A percentile compares a stretch with the other conserved stretches of the same genome.
phyloP scores from a whole-genome alignment of 2,113 vertebrate genomes.

The Bambusicola thoracicus region DNA sequence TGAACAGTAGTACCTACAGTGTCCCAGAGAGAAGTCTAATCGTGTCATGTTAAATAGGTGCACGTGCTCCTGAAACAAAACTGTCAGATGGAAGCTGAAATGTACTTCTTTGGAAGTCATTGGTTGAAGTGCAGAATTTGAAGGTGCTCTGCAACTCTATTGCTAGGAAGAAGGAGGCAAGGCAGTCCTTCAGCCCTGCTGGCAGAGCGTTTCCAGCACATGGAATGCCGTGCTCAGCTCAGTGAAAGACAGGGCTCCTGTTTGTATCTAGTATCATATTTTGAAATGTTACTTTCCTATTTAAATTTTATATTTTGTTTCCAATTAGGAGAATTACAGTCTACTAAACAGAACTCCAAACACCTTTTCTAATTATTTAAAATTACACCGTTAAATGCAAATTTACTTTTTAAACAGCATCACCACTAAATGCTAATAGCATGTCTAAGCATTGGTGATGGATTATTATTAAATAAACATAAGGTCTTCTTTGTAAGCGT shows the following conservation, averaged over 20 bases:
- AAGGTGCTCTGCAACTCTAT: neutral
- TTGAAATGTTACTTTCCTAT: conserved; percentile 30
- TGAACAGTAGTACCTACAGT: conserved; percentile 4
- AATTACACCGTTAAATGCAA: conserved; percentile 45
- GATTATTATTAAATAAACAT: conserved; percentile 57
- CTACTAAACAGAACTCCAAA: conserved; percentile 33
- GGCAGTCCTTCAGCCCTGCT: neutral
- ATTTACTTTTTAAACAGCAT: conserved; percentile 13
- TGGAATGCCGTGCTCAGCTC: neutral
- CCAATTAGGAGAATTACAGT: conserved; percentile 43
- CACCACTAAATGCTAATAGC: conserved; percentile 29
- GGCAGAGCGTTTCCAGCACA: neutral
- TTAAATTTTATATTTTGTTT: conserved; percentile 61
- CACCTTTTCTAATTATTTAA: conserved; percentile 48
- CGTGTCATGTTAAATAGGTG: neutral
- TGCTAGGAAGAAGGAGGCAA: neutral
- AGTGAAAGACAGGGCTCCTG: neutral
- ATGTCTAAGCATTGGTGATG: neutral
- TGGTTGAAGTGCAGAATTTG: neutral
- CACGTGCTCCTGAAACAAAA: conserved; percentile 7
- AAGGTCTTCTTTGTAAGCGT: conserved; percentile 9
- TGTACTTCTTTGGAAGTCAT: neutral
- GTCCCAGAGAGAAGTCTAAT: conserved; percentile 27
- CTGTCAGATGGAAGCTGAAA: conserved; percentile 21
- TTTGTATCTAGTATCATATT: neutral